Base-by-base conservation (phyloP, 2,797 vertebrate species). In the Notolepis coatsorum region DNA sequence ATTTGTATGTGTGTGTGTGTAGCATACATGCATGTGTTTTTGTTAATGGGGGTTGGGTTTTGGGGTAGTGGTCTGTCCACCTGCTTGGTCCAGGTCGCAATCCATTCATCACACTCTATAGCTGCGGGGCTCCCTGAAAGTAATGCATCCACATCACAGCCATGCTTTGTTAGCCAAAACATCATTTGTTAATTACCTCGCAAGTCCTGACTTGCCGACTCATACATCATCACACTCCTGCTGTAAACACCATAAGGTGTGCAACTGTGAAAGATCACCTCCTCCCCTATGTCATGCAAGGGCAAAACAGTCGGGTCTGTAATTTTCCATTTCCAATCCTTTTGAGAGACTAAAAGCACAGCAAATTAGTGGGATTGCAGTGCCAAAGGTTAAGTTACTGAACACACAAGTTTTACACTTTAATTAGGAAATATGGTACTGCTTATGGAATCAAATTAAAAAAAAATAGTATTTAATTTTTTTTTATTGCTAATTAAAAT, bases 171-270 rank as follows among this genome's bases (percentile, higher is more conserved):
- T 91, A 86, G 83, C 77, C 81, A 76, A 80, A 86, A 78, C 68
- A 86, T 87, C 68, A 84, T 90, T 91, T 85, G 87, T 90, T 91
- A 91, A 93, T 92, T 89, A 93, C 86, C 74, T 76, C 53, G 76
- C 56, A 79, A 72, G 80, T 79, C 69, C 67, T 71, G 71, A 81
- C 75, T 71, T 64, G 61, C 68, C 38, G 27, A 46, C 58, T 80
- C 80, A 82, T 92, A 83, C 56, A 90, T 91, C 88, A 91, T 71
- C 43, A 39, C 50, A 45, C 74, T 68, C 71, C 77, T 62, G 82
- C 68, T 78, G 83, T 85, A 89, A 89, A 90, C 84, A 90, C 86
- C 84, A 91, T 81, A 86, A 82, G 84, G 82, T 59, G 23, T 59
- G 51, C 68, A 41, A 61, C 35, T 61, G 52, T 73, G 79, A 86